Percentiles rank a stretch among this genome's conserved stretches.
phyloP scores from a whole-genome alignment of 2,888 invertebrate genomes.

The Petrolisthes manimaculis region DNA sequence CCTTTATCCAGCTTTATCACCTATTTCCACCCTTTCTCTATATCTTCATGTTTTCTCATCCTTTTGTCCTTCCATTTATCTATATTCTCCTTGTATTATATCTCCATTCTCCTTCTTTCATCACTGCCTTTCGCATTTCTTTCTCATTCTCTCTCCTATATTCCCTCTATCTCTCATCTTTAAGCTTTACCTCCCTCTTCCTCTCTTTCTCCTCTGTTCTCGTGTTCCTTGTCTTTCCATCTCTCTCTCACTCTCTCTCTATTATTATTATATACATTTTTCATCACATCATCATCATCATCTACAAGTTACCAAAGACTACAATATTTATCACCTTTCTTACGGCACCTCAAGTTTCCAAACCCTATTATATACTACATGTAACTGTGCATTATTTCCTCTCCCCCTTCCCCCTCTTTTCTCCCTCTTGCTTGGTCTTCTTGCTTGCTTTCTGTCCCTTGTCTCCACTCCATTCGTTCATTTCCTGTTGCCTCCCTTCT shows the following conservation, averaged over 20 bases:
- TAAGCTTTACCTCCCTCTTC: too few species aligned
- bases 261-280: not conserved
- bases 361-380: too few species aligned
- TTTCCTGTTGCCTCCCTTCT: not conserved
- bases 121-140: not conserved
- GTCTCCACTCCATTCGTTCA: not conserved
- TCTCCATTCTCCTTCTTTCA: not conserved
- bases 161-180: too few species aligned
- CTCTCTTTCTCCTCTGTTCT: too few species aligned
- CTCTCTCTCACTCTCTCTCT: not conserved
- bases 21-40: not conserved
- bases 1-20: not conserved
- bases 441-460: slow-evolving; percentile 1
- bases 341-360: too few species aligned
- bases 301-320: too few species aligned
- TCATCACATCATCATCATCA: too few species aligned
- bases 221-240: not conserved
- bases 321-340: too few species aligned
- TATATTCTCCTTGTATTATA: too few species aligned
- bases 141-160: not conserved
- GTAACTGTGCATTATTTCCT: not conserved
- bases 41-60: not conserved
- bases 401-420: not conserved
- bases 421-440: not conserved
- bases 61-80: not conserved